Conservation (phyloP, 2,888 invertebrate species). For the Muscina levida region DNA sequence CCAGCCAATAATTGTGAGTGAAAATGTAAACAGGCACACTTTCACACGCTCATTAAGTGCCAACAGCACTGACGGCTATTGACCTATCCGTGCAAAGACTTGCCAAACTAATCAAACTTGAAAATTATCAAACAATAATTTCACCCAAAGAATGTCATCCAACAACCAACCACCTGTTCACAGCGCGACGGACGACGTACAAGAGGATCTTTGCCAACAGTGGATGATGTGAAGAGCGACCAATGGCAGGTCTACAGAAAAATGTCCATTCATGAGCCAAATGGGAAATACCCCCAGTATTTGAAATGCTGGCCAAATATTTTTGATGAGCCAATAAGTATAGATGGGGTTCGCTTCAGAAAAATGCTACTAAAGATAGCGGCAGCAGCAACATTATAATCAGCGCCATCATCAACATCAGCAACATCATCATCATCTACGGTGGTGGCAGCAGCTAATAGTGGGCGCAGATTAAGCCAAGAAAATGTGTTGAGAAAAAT, state of each 20-base stretch:
- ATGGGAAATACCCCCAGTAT: slow-evolving; percentile 64
- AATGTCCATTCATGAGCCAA: slow-evolving; percentile 62
- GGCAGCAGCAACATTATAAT: neutral
- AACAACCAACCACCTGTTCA: slow-evolving; percentile 60
- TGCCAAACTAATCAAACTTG: slow-evolving; percentile 65
- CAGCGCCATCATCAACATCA: too few relatives aligned
- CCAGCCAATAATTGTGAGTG: slow-evolving; percentile 62
- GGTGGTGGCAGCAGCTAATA: slow-evolving; percentile 42
- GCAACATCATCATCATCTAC: too few relatives aligned
- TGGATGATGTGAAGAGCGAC: slow-evolving; percentile 25
- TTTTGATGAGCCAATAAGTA: slow-evolving; percentile 71
- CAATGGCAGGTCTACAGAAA: neutral
- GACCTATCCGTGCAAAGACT: slow-evolving; percentile 47
- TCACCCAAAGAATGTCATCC: slow-evolving; percentile 49
- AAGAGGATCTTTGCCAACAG: slow-evolving; percentile 48
- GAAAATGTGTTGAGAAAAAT: slow-evolving; percentile 41
- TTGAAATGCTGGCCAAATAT: slow-evolving; percentile 69
- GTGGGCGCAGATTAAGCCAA: slow-evolving; percentile 66
- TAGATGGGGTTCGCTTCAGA: too few relatives aligned
- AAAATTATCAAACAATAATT: slow-evolving; percentile 62
- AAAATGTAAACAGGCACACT: slow-evolving; percentile 63
- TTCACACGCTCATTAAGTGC: slow-evolving; percentile 49
- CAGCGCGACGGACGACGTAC: slow-evolving; percentile 17
- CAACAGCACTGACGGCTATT: slow-evolving; percentile 47
- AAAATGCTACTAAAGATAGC: neutral